A percentile compares a stretch with the other conserved stretches of the same genome.
Conservation (phyloP, 2,113 vertebrate genomes). For the Acanthochromis polyacanthus region DNA sequence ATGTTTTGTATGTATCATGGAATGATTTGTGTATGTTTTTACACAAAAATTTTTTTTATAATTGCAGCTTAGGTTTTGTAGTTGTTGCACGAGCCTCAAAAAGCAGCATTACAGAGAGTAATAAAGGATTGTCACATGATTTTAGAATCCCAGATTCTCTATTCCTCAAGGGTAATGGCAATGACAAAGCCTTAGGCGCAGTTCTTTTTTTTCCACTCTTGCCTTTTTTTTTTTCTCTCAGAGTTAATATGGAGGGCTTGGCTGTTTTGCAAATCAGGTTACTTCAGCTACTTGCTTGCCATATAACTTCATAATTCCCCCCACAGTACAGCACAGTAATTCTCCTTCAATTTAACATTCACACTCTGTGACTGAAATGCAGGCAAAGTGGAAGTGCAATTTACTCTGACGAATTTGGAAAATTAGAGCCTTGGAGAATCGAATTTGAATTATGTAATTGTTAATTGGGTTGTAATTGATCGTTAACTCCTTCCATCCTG, state of each 20-base stretch:
- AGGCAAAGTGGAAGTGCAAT: neutral
- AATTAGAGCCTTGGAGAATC: neutral
- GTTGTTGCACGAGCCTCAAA: slow-evolving; percentile 23
- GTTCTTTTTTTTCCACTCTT: slow-evolving; percentile 14
- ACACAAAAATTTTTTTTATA: neutral
- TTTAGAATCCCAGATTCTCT: slow-evolving; percentile 50
- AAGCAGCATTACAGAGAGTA: slow-evolving; percentile 30
- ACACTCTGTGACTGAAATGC: neutral
- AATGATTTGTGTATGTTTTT: slow-evolving; percentile 2
- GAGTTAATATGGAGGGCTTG: slow-evolving; percentile 40
- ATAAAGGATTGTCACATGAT: slow-evolving; percentile 45
- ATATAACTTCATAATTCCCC: slow-evolving; percentile 33
- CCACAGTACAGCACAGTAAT: neutral
- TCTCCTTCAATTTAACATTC: slow-evolving; percentile 14
- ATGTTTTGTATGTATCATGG: neutral
- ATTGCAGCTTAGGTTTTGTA: neutral
- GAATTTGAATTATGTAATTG: neutral
- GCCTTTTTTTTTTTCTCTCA: slow-evolving; percentile 35
- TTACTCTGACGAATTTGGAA: slow-evolving; percentile 5
- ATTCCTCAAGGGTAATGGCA: slow-evolving; percentile 64
- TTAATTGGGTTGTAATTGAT: neutral
- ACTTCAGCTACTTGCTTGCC: slow-evolving; percentile 26
- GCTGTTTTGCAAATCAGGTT: slow-evolving; percentile 49
- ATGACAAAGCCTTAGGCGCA: slow-evolving; percentile 58
- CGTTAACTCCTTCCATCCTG: too few species aligned